Base-by-base conservation (phyloP, 2,888 invertebrate species). In the Leptinotarsa juncta region DNA sequence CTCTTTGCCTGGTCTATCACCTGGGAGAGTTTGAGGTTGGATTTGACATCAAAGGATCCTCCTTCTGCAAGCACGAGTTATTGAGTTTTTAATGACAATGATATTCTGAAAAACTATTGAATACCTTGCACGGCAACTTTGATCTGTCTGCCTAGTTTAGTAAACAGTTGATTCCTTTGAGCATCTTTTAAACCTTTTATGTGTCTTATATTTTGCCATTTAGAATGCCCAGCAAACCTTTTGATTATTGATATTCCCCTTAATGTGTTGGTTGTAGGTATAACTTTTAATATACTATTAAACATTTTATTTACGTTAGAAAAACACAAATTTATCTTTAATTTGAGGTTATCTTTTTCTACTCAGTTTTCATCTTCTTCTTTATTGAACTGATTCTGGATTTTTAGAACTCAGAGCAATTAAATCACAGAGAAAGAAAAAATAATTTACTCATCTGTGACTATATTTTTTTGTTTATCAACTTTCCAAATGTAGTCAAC, bases 181-280 rank as follows among this genome's bases (percentile, higher is more conserved):
- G 85, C 86, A 88, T 95, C 95, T 81, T 93, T 92, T 12, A 89
- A 87, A 0, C 89, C 91, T 87, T 95, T 95, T 3, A 88, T 90
- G 81, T 94, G 94, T 77, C 89, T 90, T 49, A 95, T 94, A 85
- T 95, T 95, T 42, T 91, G 90, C 94, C 94, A 95, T 88, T 95
- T 94, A 66, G 92, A 93, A 84, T 95, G 95, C 0, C 95, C 95
- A 1, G 94, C 94, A 71, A 79, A 79, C 72, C 87, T 77, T 83
- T 84, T 86, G 10, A 70, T 55, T 23, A 80, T 23, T 12, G 78
- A 32, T 42, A 42, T 18, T 26, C 16, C n/a, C 12, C 32, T 62
- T 14, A 42, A 42, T 62, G 10, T 62, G n/a, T 16, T 62, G n/a
- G 32, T 32, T 42, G 16, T 32, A n/a, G 42, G 32, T 32, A 62